Percentiles rank a stretch among this genome's conserved stretches.
Conservation (phyloP, 2,113 vertebrate genomes). For the Microcebus ravelobensis region DNA sequence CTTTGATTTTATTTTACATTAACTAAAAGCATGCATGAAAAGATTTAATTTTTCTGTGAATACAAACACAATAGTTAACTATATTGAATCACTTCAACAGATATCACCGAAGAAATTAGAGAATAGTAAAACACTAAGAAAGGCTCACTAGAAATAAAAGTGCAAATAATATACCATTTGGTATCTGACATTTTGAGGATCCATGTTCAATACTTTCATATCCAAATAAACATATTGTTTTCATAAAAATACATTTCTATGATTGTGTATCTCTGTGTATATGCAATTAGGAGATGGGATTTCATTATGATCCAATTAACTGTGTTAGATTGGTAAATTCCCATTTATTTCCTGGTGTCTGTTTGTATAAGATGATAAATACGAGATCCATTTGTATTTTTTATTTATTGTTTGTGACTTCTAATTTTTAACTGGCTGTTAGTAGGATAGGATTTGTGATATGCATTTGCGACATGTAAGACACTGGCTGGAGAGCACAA, state of each 20-base stretch:
- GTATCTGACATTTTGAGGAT: background rate
- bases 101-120: background rate
- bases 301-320: background rate
- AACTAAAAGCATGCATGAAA: background rate
- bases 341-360: background rate
- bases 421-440: background rate
- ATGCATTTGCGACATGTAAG: too few species aligned
- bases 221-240: background rate
- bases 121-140: background rate
- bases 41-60: background rate
- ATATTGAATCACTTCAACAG: background rate
- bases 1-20: background rate
- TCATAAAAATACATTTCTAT: background rate
- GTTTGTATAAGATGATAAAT: background rate
- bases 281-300: too few species aligned
- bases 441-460: background rate
- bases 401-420: background rate
- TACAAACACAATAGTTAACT: background rate
- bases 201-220: background rate
- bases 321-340: background rate
- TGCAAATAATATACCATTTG: background rate
- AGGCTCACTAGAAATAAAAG: background rate
- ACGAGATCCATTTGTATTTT: background rate
- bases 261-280: too few species aligned
- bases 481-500: rapidly evolving